Conservation (phyloP, 2,888 invertebrate genomes). For the Andrena fulva region DNA sequence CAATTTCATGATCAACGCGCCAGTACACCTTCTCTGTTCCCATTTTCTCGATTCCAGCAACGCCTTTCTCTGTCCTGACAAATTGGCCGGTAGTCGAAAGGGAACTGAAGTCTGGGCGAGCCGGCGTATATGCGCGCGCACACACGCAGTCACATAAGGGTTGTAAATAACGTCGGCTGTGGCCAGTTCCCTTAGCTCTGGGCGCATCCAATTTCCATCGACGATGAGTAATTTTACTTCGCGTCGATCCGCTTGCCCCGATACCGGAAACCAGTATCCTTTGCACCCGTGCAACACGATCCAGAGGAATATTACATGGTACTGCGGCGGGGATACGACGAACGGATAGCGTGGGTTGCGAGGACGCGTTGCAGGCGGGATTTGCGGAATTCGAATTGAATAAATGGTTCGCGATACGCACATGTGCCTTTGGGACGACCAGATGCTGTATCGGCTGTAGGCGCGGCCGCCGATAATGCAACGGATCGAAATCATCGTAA, state of each 20-base stretch:
- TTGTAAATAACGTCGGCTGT: conserved; percentile 16
- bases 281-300: conserved; percentile 4
- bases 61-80: background rate
- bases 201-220: conserved; percentile 23
- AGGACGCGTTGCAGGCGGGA: conserved; percentile 1
- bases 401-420: conserved; percentile 21
- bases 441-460: conserved; percentile 30
- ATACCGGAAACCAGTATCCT: conserved; percentile 20
- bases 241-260: background rate
- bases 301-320: conserved; percentile 4
- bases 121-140: background rate
- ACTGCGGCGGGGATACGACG: background rate
- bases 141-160: background rate
- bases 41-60: background rate
- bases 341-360: too few species aligned
- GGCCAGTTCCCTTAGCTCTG: background rate
- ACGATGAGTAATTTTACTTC: conserved; percentile 26
- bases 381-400: conserved; percentile 45
- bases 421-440: conserved; percentile 21
- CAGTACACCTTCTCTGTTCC: background rate
- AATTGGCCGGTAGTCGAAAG: background rate
- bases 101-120: background rate
- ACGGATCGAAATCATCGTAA: conserved; percentile 62
- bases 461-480: conserved; percentile 17
- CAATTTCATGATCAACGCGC: conserved; percentile 41